Evolutionary conservation across 2,113 vertebrate species (phyloP), one percentile per base, ranked within the genome.

Genomic region (Electrona antarctica): DNA sequence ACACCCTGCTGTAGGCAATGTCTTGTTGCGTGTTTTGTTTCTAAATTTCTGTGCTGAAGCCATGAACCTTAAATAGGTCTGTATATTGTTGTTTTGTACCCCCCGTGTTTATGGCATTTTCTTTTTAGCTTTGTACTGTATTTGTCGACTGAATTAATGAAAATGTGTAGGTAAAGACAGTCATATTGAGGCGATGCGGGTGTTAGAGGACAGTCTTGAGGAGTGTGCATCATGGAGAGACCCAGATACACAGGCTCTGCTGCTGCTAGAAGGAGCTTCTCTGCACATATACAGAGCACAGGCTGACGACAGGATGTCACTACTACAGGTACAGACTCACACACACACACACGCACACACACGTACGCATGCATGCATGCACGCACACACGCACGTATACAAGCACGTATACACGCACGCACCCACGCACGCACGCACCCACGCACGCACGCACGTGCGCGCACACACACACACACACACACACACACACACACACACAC

Each of bases 141-240:
- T 21, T 1, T 21, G 33, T 41, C 3, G 33, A 41, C 33, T 41
- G 5, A 41, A 3, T 41, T 6, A 41, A 41, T 41, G 33, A 41
- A 41, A 41, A 41, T 41, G 33, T 74, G 21, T 54, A 93, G 92
- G 88, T 64, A 77, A 74, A 12, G 89, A 93, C 3, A 78, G 93
- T 64, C 80, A 93, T 72, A 73, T 84, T 13, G 94, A 95, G 65
- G 79, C 87, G 10, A 76, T 85, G 69, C 81, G 51, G 60, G 70
- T 96, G 71, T 85, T 98, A 84, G 83, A 91, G 57, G 94, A 96
- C 78, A 93, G 88, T 14, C 86, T 95, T 7, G 8, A 74, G 69
- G 96, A 99, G 67, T 94, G 95, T 70, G 84, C 90, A 50, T 79
- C 67, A n/a, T 94, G 94, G 85, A 92, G 90, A 46, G 95, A 97